Base-by-base conservation (phyloP, 2,797 vertebrate genomes). In the Pampus argenteus region DNA sequence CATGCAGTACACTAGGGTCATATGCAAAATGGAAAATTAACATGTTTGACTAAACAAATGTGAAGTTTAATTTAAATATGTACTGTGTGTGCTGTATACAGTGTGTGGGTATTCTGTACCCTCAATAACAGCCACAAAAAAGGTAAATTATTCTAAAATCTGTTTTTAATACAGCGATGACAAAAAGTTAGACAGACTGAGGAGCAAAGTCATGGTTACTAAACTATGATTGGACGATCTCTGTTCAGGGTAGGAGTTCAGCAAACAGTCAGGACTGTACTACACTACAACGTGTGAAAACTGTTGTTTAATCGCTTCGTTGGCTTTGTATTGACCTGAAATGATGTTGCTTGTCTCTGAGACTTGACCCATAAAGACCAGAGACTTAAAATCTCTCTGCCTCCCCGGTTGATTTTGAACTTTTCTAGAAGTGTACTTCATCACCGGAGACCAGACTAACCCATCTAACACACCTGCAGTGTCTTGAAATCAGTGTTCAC, bases 381-480 rank as follows among this genome's bases (percentile, higher is more conserved):
- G 25, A 28, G 9, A 51, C 40, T 2, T 18, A 15, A 40, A 14
- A 13, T 65, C 38, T 29, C 26, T 31, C 50, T 8, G 25, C 28
- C 22, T 13, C n/a, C 50, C 55, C 28, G 40, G 18, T 44, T 20
- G 48, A 17, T 31, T 60, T 40, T 2, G 14, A 26, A 9, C 11
- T 26, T 67, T 48, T 29, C 40, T 15, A 3, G 1, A 36, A 47
- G 17, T 14, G 10, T 11, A 67, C 1, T 17, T 31, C 7, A 55
- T 52, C 3, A 20, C 22, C 23, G 18, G 25, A 45, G n/a, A n/a
- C n/a, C n/a, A n/a, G n/a, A n/a, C n/a, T n/a, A n/a, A n/a, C n/a
- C n/a, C n/a, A n/a, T n/a, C n/a, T n/a, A n/a, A n/a, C n/a, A 6
- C 59, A 65, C 40, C 74, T 66, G 51, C 55, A 31, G 25, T 22